These are phyloP conservation scores for Ectemnius cavifrons DNA, from an alignment of 2,888 invertebrate genomes.

Conservation along the genomic window DNA sequence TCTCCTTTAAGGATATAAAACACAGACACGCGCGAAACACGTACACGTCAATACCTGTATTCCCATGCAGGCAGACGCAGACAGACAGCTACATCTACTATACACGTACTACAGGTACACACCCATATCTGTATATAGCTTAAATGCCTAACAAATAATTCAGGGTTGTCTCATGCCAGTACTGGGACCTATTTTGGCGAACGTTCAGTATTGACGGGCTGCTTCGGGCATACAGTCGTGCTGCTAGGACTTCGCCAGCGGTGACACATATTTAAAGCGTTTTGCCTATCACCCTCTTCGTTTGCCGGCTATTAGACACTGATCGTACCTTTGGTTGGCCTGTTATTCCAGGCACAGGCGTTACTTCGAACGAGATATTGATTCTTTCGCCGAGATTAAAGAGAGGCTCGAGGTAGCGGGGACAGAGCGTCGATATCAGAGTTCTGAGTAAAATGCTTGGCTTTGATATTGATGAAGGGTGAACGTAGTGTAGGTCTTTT, in stretches of 20 bases:
- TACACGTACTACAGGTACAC: slow-evolving; percentile 31
- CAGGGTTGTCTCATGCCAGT: slow-evolving; percentile 61
- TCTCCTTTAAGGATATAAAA: slow-evolving; percentile 63
- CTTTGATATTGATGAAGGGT: too few relatives aligned
- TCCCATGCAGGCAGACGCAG: slow-evolving; percentile 4
- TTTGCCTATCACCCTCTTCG: slow-evolving; percentile 33
- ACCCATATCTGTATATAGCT: slow-evolving; percentile 72
- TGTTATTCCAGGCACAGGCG: too few relatives aligned
- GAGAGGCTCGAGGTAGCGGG: too few relatives aligned
- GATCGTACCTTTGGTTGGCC: too few relatives aligned
- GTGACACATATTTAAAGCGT: slow-evolving; percentile 49
- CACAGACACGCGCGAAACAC: too few relatives aligned
- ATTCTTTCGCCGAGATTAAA: too few relatives aligned
- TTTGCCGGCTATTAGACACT: too few relatives aligned
- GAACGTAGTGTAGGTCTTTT: too few relatives aligned
- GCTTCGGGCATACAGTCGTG: slow-evolving; percentile 12
- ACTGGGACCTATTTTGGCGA: slow-evolving; percentile 61
- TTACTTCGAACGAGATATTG: too few relatives aligned
- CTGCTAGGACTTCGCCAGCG: slow-evolving; percentile 34
- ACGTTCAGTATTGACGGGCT: slow-evolving; percentile 49
- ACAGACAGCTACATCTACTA: background rate
- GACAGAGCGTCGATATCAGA: too few relatives aligned
- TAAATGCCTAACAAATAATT: slow-evolving; percentile 66
- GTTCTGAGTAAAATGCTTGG: too few relatives aligned
- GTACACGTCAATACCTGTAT: background rate